A percentile compares a stretch with the other conserved stretches of the same genome.
These are phyloP conservation scores for Trypoxylus dichotomus DNA, from an alignment of 1,140 invertebrate species.

Conservation along the genomic window DNA sequence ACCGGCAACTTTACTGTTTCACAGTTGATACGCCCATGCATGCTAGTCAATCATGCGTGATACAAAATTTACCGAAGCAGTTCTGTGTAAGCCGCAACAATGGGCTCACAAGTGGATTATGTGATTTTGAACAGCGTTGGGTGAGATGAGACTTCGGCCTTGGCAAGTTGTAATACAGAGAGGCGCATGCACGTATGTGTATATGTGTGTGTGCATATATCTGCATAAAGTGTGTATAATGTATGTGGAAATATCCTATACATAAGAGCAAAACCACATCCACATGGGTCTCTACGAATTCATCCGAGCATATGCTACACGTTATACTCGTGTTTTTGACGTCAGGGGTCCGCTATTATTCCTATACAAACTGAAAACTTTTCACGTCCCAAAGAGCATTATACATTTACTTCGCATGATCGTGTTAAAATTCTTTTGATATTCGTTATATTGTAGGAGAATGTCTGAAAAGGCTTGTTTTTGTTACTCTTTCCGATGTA, in stretches of 20 bases:
- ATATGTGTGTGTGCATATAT: background rate
- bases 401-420: constrained; percentile 15
- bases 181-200: background rate
- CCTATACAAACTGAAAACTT: constrained; percentile 30
- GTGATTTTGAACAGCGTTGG: constrained; percentile 10
- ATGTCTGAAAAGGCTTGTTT: background rate
- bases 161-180: constrained; percentile 3
- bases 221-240: background rate
- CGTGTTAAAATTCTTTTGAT: constrained; percentile 17
- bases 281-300: constrained; percentile 26
- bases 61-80: background rate
- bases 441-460: background rate
- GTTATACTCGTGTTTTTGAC: constrained; percentile 36
- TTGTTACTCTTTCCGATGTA: background rate
- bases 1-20: background rate
- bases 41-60: constrained; percentile 12
- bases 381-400: constrained; percentile 18
- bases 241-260: background rate
- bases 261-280: constrained; percentile 4
- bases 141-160: background rate
- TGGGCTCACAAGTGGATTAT: background rate
- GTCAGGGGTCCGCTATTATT: constrained; percentile 38
- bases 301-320: constrained; percentile 38
- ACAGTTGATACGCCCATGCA: constrained; percentile 3
- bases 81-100: background rate